phyloP scores from a whole-genome alignment of 2,797 vertebrate genomes.

The Sebastes miniatus region DNA sequence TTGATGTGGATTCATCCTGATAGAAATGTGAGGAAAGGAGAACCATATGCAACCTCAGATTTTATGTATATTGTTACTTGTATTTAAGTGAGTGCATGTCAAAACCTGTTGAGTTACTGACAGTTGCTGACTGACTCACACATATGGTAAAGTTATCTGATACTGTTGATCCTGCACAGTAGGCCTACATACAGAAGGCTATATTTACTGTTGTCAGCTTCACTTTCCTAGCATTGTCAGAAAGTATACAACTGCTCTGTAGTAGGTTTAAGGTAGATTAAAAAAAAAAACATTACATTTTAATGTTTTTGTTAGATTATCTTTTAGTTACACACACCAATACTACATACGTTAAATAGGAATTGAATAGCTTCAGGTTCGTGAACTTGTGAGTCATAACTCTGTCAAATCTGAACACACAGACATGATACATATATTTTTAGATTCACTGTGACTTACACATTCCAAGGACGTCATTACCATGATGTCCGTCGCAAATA shows the following conservation, averaged over 20 bases:
- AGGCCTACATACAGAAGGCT: neutral
- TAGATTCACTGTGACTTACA: too few relatives aligned
- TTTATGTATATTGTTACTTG: neutral
- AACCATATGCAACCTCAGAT: neutral
- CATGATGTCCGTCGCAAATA: neutral
- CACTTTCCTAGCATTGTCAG: neutral
- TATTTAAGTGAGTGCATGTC: neutral
- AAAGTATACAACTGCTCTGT: neutral
- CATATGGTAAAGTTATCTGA: neutral
- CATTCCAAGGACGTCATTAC: neutral
- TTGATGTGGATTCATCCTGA: neutral
- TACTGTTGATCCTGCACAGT: neutral
- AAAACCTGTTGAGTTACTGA: neutral
- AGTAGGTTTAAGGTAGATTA: neutral
- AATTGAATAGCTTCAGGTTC: neutral
- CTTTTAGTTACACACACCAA: neutral
- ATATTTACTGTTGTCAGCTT: neutral
- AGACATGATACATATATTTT: too few relatives aligned
- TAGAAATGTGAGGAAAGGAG: slow-evolving; percentile 3
- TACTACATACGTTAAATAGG: neutral
- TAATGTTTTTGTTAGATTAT: neutral
- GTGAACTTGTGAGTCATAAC: neutral
- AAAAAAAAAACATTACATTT: neutral
- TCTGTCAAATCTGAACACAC: too few relatives aligned
- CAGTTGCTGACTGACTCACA: neutral